A percentile compares a stretch with the other conserved stretches of the same genome.
Evolutionary conservation across 2,888 invertebrate species (phyloP).

Genomic region (Esperia sulphurella): DNA sequence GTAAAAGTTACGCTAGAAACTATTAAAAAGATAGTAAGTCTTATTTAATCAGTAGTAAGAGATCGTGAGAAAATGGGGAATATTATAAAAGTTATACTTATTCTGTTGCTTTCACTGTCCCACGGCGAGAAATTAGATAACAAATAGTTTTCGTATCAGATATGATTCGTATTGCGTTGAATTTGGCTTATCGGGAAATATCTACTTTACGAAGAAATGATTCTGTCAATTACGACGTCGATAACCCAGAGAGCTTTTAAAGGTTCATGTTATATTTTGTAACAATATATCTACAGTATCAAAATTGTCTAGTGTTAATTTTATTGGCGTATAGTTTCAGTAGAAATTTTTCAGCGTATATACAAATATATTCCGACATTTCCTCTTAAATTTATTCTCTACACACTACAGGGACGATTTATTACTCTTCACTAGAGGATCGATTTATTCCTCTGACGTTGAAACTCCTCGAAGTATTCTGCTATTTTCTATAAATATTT

Average conservation of each 20-base stretch:
- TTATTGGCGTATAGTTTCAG: too few relatives aligned
- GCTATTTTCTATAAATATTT: too few relatives aligned
- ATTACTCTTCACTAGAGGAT: too few relatives aligned
- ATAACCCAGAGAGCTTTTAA: not conserved
- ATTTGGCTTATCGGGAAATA: conserved; percentile 22
- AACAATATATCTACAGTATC: too few relatives aligned
- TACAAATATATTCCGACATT: too few relatives aligned
- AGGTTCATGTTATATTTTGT: too few relatives aligned
- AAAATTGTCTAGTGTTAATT: too few relatives aligned
- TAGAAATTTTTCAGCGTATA: too few relatives aligned
- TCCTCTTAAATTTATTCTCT: too few relatives aligned
- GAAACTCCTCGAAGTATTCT: too few relatives aligned
- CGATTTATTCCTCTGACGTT: too few relatives aligned
- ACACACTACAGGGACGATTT: too few relatives aligned
- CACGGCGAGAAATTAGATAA: conserved; percentile 30
- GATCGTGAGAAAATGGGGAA: conserved; percentile 57
- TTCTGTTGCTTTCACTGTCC: conserved; percentile 56
- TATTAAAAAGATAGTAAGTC: conserved; percentile 25
- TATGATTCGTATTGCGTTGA: conserved; percentile 12
- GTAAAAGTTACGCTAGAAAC: conserved; percentile 22
- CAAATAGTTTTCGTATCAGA: conserved; percentile 1
- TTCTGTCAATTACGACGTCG: not conserved
- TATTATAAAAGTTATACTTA: conserved; percentile 36
- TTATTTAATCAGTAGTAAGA: conserved; percentile 34
- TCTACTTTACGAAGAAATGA: conserved; percentile 10